Evolutionary conservation across 2,888 invertebrate genomes (phyloP).

Genomic region (Sphaerophoria rueppellii): DNA sequence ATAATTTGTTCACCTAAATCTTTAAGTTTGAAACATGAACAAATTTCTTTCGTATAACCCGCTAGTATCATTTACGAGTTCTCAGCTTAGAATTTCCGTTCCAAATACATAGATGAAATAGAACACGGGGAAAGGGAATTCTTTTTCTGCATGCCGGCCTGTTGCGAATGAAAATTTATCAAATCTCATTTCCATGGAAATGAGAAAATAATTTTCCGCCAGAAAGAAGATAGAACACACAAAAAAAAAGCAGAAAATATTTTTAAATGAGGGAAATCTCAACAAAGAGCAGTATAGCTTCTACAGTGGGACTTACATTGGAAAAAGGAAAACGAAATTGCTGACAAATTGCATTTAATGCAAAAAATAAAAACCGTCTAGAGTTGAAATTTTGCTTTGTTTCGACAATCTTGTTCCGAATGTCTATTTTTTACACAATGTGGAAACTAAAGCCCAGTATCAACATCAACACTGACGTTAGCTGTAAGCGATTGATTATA

Average conservation of each 20-base stretch:
- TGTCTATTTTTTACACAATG: neutral
- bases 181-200: constrained; percentile 72
- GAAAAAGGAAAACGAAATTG: neutral
- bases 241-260: constrained; percentile 20
- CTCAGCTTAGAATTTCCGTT: constrained; percentile 21
- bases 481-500: constrained; percentile 56
- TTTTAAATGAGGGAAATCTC: constrained; percentile 4
- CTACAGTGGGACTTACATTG: neutral
- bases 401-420: neutral
- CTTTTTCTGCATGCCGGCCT: constrained; percentile 1
- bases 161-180: constrained; percentile 55
- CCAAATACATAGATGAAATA: constrained; percentile 1
- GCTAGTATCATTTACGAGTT: too few relatives aligned
- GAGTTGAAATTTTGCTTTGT: too few relatives aligned
- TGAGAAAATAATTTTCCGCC: constrained; percentile 70
- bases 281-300: neutral
- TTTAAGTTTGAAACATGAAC: too few relatives aligned
- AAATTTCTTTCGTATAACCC: too few relatives aligned
- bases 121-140: neutral
- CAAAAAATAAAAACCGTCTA: too few relatives aligned
- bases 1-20: too few relatives aligned
- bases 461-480: constrained; percentile 46
- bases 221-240: constrained; percentile 37
- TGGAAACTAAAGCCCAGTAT: constrained; percentile 29
- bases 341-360: neutral